These are phyloP conservation scores for Danio kyathit DNA, from an alignment of 2,797 vertebrate genomes.

Conservation along the genomic window DNA sequence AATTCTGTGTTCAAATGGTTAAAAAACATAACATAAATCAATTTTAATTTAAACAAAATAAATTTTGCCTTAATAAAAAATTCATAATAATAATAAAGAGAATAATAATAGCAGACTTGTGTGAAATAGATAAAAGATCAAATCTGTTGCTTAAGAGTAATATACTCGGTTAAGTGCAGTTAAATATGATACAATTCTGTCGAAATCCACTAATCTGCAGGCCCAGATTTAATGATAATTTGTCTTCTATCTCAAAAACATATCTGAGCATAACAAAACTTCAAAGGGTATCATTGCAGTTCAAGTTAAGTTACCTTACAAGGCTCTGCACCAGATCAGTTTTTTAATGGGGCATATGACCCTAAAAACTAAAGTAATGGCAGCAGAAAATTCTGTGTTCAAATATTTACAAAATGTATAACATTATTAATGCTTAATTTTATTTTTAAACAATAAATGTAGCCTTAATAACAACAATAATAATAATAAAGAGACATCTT, in stretches of 20 bases:
- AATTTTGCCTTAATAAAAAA: neutral
- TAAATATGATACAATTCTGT: neutral
- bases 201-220: neutral
- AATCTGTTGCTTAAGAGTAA: too few relatives aligned
- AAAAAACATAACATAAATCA: too few relatives aligned
- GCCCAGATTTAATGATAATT: neutral
- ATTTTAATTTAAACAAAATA: neutral
- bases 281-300: neutral
- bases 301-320: slow-evolving; percentile 63
- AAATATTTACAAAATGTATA: too few relatives aligned
- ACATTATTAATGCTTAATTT: neutral
- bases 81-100: too few relatives aligned
- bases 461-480: neutral
- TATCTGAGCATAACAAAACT: neutral
- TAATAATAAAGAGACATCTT: too few relatives aligned
- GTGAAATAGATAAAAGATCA: neutral
- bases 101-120: neutral
- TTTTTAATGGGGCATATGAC: too few relatives aligned
- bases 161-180: neutral
- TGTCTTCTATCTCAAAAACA: neutral
- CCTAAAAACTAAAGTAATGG: neutral
- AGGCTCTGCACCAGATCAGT: slow-evolving; percentile 67
- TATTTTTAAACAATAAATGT: neutral
- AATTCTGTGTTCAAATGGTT: too few relatives aligned
- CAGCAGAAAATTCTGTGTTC: neutral